Conservation (phyloP, 2,888 invertebrate species). For the Tethea ocularis region DNA sequence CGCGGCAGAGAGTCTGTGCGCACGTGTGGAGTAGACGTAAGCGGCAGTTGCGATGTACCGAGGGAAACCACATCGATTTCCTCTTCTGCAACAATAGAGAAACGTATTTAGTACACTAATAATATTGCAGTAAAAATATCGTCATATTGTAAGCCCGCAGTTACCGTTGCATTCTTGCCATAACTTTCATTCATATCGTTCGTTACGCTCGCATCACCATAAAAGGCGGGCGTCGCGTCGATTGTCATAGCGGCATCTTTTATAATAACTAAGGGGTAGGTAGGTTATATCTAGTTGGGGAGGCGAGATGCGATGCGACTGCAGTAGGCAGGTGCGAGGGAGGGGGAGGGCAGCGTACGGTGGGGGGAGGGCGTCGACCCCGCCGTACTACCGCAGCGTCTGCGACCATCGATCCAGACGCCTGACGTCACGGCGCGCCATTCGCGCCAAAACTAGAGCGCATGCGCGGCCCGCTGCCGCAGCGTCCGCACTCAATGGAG, state of each 20-base stretch:
- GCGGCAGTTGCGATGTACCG: constrained; percentile 69
- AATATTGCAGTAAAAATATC: constrained; percentile 18
- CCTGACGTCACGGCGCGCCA: constrained; percentile 81
- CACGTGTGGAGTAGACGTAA: constrained; percentile 56
- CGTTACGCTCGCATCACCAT: constrained; percentile 69
- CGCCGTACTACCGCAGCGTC: constrained; percentile 83
- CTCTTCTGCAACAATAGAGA: constrained; percentile 87
- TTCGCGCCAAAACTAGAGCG: constrained; percentile 84
- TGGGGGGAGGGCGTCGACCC: constrained; percentile 77
- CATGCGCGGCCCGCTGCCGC: constrained; percentile 77
- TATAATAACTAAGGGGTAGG: constrained; percentile 49
- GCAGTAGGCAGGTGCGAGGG: constrained; percentile 77
- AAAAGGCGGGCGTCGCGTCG: constrained; percentile 66
- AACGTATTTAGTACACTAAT: constrained; percentile 19
- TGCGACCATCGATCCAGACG: constrained; percentile 84
- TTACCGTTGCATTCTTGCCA: constrained; percentile 49
- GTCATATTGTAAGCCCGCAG: constrained; percentile 38
- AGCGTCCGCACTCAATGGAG: constrained; percentile 80
- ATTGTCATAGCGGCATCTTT: constrained; percentile 62
- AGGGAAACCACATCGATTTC: constrained; percentile 93
- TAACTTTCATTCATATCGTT: constrained; percentile 70
- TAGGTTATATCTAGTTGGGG: constrained; percentile 53
- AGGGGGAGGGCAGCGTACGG: constrained; percentile 48
- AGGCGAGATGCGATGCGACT: constrained; percentile 80
- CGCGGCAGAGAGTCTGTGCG: constrained; percentile 84